phyloP scores from a whole-genome alignment of 2,113 vertebrate genomes.

The Oreocharis arfaki region DNA sequence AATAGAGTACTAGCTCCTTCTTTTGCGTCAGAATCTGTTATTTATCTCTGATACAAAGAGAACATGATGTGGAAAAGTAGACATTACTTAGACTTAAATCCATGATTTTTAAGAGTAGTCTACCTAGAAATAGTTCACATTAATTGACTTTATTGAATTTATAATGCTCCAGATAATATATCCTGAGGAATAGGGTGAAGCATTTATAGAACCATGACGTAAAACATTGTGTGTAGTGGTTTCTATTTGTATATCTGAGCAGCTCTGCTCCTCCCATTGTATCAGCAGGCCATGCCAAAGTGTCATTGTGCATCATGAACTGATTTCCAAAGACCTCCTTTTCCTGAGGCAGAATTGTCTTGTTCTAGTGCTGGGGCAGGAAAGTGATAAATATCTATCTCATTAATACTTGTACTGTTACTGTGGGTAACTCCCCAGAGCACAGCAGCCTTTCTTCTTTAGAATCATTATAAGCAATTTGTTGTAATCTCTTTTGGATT shows the following conservation, averaged over 20 bases:
- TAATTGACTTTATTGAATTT: slow-evolving; percentile 43
- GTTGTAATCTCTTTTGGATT: neutral
- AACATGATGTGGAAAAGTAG: neutral
- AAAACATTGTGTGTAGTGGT: neutral
- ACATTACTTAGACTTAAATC: slow-evolving; percentile 12
- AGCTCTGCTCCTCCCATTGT: neutral
- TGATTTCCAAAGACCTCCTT: neutral
- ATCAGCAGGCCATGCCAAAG: neutral
- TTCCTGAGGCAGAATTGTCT: neutral
- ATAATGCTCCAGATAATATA: neutral
- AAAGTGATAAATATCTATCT: neutral
- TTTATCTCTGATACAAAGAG: neutral
- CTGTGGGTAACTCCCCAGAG: neutral
- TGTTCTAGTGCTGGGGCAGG: neutral
- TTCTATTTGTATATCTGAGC: neutral
- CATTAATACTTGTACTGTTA: neutral
- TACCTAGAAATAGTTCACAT: slow-evolving; percentile 34
- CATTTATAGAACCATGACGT: slow-evolving; percentile 8
- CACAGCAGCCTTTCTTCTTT: neutral
- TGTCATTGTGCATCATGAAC: neutral
- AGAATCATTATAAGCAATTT: neutral
- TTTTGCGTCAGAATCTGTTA: neutral
- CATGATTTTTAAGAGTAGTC: neutral
- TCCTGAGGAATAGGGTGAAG: neutral
- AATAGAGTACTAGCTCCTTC: neutral